Base-by-base conservation (phyloP, 2,888 invertebrate species). In the Meteorus cinctellus region DNA sequence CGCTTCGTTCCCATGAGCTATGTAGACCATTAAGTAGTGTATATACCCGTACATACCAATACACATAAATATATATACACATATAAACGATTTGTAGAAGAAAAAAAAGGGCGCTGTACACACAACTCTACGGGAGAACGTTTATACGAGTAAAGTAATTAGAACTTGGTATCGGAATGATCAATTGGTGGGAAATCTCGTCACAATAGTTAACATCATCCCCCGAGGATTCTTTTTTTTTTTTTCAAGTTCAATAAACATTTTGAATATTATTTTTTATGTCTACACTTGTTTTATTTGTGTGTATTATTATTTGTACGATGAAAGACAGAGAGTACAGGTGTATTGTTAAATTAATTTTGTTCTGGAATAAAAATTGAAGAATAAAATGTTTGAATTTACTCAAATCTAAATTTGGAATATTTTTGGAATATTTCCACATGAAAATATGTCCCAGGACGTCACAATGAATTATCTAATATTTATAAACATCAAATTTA, bases 121-220 rank as follows among this genome's bases (percentile, higher is more conserved):
- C 29, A 69, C 81, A 81, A 83, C 84, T 81, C 85, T 80, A 80
- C 81, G 82, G 81, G 79, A 83, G 85, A 81, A 79, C 65, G 70
- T 70, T 70, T 80, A 84, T 86, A 84, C 84, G 12, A 14, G 14
- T 84, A 85, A 86, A 68, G 86, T 87, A 88, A 88, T 88, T 88
- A 87, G 85, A 84, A 74, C 81, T 78, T 71, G 84, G 82, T 87
- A 88, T 88, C 86, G 86, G 84, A 84, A 85, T 85, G 85, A 88
- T 88, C 88, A 84, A 85, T 86, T 84, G 84, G 85, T 86, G 85
- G 86, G 86, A 86, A 68, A 75, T 74, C 76, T 77, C 76, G 19
- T 59, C 29, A 55, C 31, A 60, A 60, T 48, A 4, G 16, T 48
- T 48, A 48, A 48, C 48, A n/a, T 48, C 6, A 48, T 48, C 48